Evolutionary conservation across 2,888 invertebrate species (phyloP), one percentile per base, ranked within the genome.

Genomic region (Ochropleura plecta): DNA sequence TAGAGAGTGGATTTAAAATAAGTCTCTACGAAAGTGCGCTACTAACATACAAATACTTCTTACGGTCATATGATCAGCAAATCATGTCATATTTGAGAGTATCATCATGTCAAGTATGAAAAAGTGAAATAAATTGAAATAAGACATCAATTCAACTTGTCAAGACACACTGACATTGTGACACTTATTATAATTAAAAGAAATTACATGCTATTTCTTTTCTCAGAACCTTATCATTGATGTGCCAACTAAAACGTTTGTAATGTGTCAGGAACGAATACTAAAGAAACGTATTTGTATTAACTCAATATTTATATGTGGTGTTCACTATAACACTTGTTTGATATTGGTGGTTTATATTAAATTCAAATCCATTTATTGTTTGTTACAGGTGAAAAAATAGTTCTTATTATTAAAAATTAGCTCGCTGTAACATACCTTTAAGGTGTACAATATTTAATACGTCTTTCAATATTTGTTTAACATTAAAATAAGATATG

Each of bases 121-220:
- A 59, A 62, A n/a, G 0, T 57, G 20, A n/a, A 20, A 55, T 16
- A 72, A 51, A 51, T 79, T 64, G 48, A 60, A 77, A 48, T 40
- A 55, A 81, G 49, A 57, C 46, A 63, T 57, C 40, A 46, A 78
- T 67, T 57, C 16, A 51, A 30, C 44, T n/a, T 57, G 81, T 66
- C 81, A 81, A 30, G 12, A 12, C 30, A 40, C 6, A 57, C 40
- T 75, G 81, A 75, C 78, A 66, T 63, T 62, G 66, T 75, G 78
- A 75, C 66, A 81, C 66, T 75, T 81, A 75, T 66, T 57, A 5
- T n/a, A 6, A 66, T 81, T 75, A 40, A 81, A 20, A 81, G 76
- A 75, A 81, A 75, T 78, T 74, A 51, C 46, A 75, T 74, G 66
- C 65, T 62, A 81, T 63, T 74, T 51, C 5, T 63, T 16, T 63